These are phyloP conservation scores for Quadriops clusia DNA, from an alignment of 2,888 invertebrate species.

Conservation along the genomic window DNA sequence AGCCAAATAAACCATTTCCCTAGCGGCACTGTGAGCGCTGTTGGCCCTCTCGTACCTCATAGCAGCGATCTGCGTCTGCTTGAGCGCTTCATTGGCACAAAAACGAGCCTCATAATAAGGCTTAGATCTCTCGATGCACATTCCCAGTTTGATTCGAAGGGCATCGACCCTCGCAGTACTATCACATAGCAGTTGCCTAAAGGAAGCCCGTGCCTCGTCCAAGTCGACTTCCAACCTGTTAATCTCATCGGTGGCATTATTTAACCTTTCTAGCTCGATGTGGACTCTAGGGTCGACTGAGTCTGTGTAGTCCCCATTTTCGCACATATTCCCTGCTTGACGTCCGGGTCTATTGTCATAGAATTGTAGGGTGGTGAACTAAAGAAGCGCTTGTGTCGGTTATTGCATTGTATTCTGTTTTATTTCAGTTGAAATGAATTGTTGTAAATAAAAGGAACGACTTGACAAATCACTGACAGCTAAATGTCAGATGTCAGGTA, in stretches of 20 bases:
- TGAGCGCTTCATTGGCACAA: conserved; percentile 70
- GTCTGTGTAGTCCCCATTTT: conserved; percentile 51
- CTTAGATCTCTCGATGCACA: conserved; percentile 75
- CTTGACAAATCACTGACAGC: too few species aligned
- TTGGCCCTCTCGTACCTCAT: conserved; percentile 77
- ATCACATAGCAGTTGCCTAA: conserved; percentile 70
- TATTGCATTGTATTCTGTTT: neutral
- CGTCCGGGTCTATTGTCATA: too few species aligned
- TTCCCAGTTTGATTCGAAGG: conserved; percentile 69
- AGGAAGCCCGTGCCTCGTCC: conserved; percentile 74
- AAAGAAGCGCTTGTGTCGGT: conserved; percentile 1
- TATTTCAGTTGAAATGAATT: neutral
- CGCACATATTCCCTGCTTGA: too few species aligned
- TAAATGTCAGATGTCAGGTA: too few species aligned
- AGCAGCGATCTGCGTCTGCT: conserved; percentile 73
- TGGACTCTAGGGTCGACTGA: conserved; percentile 73
- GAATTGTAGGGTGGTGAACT: conserved; percentile 5
- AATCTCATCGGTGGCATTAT: conserved; percentile 85
- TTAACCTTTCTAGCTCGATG: conserved; percentile 79
- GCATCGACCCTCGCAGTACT: conserved; percentile 72
- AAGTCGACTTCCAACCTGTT: conserved; percentile 82
- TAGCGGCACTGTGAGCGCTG: conserved; percentile 80
- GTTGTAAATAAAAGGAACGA: too few species aligned
- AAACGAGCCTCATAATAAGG: conserved; percentile 85
- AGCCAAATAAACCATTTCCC: conserved; percentile 78